phyloP scores from a whole-genome alignment of 2,888 invertebrate species.

The Malacosoma neustria region DNA sequence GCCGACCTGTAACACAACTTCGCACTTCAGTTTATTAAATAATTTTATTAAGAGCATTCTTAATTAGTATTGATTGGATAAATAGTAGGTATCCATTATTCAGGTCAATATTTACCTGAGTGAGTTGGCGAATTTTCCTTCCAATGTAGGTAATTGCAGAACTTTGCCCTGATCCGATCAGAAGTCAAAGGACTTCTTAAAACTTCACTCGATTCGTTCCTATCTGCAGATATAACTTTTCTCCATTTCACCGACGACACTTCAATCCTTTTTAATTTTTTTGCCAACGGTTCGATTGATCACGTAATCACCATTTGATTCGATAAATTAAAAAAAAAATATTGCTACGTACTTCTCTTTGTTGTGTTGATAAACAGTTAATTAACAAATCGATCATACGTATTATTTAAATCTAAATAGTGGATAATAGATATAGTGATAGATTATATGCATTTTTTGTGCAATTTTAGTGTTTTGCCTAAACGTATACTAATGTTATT shows the following conservation, averaged over 20 bases:
- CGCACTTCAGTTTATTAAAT: not conserved
- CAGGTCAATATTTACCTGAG: not conserved
- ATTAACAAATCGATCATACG: too few relatives aligned
- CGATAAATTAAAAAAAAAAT: too few relatives aligned
- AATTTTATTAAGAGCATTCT: not conserved
- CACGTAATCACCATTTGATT: too few relatives aligned
- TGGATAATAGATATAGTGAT: too few relatives aligned
- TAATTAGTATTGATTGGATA: not conserved
- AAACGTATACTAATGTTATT: too few relatives aligned
- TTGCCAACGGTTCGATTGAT: too few relatives aligned
- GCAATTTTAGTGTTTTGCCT: too few relatives aligned
- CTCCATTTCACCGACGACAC: constrained; percentile 1
- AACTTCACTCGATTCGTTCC: constrained; percentile 17
- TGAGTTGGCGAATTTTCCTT: not conserved
- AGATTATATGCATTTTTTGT: too few relatives aligned
- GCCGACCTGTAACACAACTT: not conserved
- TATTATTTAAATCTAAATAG: too few relatives aligned
- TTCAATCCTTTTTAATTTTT: not conserved
- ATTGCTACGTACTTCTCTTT: too few relatives aligned
- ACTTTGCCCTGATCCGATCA: constrained; percentile 12
- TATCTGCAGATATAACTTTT: constrained; percentile 16
- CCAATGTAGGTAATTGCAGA: constrained; percentile 7
- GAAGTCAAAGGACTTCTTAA: constrained; percentile 10
- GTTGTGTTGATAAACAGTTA: too few relatives aligned
- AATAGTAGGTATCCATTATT: not conserved